A percentile compares a stretch with the other conserved stretches of the same genome.
Evolutionary conservation across 2,113 vertebrate genomes (phyloP).

Genomic region (Prionailurus viverrinus): DNA sequence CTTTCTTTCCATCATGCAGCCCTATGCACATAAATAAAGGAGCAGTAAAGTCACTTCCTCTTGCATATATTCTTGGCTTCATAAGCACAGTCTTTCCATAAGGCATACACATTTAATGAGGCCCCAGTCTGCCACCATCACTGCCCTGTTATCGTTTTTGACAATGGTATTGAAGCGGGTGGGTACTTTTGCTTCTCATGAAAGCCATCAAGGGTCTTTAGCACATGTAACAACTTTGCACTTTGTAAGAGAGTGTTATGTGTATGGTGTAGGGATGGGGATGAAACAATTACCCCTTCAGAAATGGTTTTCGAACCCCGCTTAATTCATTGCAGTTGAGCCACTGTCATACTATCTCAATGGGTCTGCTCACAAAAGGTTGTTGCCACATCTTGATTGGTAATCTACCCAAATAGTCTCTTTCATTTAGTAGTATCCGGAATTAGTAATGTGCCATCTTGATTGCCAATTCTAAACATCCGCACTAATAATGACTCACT

Average conservation of each 20-base stretch:
- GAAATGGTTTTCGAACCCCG: not conserved
- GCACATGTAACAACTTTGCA: not conserved
- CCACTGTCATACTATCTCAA: not conserved
- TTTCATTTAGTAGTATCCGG: not conserved
- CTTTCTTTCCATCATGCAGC: not conserved
- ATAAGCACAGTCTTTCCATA: not conserved
- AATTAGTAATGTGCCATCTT: too few species aligned
- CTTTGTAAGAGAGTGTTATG: not conserved
- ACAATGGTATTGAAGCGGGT: not conserved
- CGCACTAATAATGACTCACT: too few species aligned
- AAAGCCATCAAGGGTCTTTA: not conserved
- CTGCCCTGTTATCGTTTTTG: not conserved
- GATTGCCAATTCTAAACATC: not conserved
- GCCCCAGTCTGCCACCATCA: not conserved
- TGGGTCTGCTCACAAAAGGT: not conserved
- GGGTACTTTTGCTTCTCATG: not conserved
- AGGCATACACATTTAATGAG: not conserved
- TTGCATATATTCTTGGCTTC: not conserved
- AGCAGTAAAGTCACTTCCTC: not conserved
- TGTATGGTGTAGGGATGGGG: not conserved
- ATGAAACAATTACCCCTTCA: rapidly evolving
- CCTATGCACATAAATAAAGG: not conserved
- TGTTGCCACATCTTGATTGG: too few species aligned
- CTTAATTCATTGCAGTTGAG: not conserved
- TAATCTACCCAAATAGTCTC: not conserved